Percentiles rank a stretch among this genome's conserved stretches.
phyloP scores from a whole-genome alignment of 1,140 invertebrate species.

The Bursaphelenchus mucronatus region DNA sequence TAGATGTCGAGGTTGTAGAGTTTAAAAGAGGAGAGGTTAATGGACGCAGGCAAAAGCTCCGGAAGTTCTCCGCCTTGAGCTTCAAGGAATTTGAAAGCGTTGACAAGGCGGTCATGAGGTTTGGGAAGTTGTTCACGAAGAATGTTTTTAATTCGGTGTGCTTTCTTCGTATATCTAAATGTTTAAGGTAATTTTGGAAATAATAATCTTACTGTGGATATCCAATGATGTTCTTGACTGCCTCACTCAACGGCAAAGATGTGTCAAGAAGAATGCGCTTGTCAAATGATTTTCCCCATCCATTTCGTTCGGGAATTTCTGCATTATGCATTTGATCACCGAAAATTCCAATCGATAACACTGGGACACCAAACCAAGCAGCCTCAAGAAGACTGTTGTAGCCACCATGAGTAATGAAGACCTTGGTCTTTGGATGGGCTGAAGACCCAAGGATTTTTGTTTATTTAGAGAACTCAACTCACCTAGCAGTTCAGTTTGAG shows the following conservation, averaged over 20 bases:
- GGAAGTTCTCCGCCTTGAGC: slow-evolving; percentile 29
- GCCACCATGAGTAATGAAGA: slow-evolving; percentile 51
- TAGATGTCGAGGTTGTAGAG: too few relatives aligned
- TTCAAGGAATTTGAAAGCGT: slow-evolving; percentile 33
- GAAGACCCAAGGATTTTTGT: not conserved
- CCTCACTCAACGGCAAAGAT: slow-evolving; percentile 9
- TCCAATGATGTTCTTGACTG: slow-evolving; percentile 31
- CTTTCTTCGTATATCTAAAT: slow-evolving; percentile 18
- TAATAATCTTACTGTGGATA: slow-evolving; percentile 27
- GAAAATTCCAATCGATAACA: slow-evolving; percentile 39
- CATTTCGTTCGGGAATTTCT: slow-evolving; percentile 32
- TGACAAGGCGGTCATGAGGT: slow-evolving; percentile 29
- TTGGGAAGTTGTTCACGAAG: slow-evolving; percentile 29
- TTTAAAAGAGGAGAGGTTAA: too few relatives aligned
- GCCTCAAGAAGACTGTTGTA: slow-evolving; percentile 47
- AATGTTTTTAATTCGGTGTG: slow-evolving; percentile 19
- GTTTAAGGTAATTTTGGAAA: too few relatives aligned
- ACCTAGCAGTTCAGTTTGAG: slow-evolving; percentile 34
- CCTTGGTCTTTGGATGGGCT: slow-evolving; percentile 29
- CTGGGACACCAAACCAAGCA: slow-evolving; percentile 31
- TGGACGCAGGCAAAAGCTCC: slow-evolving; percentile 24
- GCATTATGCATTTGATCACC: slow-evolving; percentile 41
- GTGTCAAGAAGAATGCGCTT: slow-evolving; percentile 21
- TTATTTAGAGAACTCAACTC: not conserved
- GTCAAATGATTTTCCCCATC: slow-evolving; percentile 34